Percentiles rank a stretch among this genome's conserved stretches.
These are phyloP conservation scores for Seriola quinqueradiata DNA, from an alignment of 2,113 vertebrate species.

Conservation along the genomic window DNA sequence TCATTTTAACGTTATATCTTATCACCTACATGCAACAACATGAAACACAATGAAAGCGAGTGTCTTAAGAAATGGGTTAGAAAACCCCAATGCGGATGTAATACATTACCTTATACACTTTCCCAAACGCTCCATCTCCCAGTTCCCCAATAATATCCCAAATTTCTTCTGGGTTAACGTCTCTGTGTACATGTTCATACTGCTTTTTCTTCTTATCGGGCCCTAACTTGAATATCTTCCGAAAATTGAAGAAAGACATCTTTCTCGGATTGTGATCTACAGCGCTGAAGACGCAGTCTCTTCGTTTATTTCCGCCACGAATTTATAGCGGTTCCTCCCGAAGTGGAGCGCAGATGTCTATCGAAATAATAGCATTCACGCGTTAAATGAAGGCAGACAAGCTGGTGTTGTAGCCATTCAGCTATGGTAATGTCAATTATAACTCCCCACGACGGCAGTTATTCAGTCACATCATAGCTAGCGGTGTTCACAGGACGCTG, in stretches of 20 bases:
- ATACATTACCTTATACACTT: slow-evolving; percentile 95
- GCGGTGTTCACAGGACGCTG: slow-evolving; percentile 50
- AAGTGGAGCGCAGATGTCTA: slow-evolving; percentile 41
- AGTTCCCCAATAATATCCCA: slow-evolving; percentile 98
- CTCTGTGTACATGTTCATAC: slow-evolving; percentile 97
- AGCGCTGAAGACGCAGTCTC: slow-evolving; percentile 39
- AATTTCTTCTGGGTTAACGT: slow-evolving; percentile 95
- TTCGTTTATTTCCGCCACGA: slow-evolving; percentile 70
- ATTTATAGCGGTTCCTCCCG: slow-evolving; percentile 58
- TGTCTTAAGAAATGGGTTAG: slow-evolving; percentile 23
- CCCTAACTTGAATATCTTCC: slow-evolving; percentile 98
- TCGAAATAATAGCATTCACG: slow-evolving; percentile 46
- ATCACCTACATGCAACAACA: slow-evolving; percentile 7
- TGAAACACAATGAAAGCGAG: background rate
- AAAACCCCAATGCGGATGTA: slow-evolving; percentile 38
- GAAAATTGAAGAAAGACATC: slow-evolving; percentile 99
- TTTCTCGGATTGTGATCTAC: slow-evolving; percentile 42
- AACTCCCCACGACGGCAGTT: slow-evolving; percentile 59
- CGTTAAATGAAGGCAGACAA: slow-evolving; percentile 27
- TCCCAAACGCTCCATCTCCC: slow-evolving; percentile 98
- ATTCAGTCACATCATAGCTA: slow-evolving; percentile 68
- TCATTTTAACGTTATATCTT: slow-evolving; percentile 9
- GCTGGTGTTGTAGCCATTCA: slow-evolving; percentile 52
- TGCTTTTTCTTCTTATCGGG: slow-evolving; percentile 98
- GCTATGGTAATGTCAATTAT: slow-evolving; percentile 65